A percentile compares a stretch with the other conserved stretches of the same genome.
phyloP scores from a whole-genome alignment of 2,113 vertebrate genomes.

The Ivindomyrus marchei region DNA sequence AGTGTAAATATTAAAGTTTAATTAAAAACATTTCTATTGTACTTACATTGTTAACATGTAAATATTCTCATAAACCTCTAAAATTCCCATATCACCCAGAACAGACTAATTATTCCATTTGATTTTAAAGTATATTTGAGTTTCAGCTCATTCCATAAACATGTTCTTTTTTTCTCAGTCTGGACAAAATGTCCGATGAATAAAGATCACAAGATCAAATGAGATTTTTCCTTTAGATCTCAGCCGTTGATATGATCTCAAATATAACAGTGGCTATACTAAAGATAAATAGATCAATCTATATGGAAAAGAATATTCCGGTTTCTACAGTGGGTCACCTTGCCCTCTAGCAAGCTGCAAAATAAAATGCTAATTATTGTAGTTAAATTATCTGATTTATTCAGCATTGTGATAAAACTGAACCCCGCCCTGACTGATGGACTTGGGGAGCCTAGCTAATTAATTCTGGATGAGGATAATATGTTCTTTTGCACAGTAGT shows the following conservation, averaged over 20 bases:
- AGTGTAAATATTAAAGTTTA: background rate
- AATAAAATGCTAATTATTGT: slow-evolving; percentile 15
- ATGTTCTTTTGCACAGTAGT: background rate
- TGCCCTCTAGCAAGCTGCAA: background rate
- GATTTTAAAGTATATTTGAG: background rate
- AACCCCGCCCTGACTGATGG: slow-evolving; percentile 1
- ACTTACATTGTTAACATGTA: background rate
- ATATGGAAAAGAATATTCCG: background rate
- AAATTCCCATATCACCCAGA: background rate
- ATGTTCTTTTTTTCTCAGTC: background rate
- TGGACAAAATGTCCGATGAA: background rate
- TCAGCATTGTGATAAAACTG: slow-evolving; percentile 14
- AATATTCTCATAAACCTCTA: background rate
- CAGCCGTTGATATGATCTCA: background rate
- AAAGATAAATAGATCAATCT: background rate
- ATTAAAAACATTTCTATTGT: background rate
- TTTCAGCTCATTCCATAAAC: background rate
- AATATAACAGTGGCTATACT: background rate
- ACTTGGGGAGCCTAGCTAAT: slow-evolving; percentile 13
- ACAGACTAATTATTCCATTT: background rate
- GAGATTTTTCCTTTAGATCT: background rate
- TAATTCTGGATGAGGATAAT: slow-evolving; percentile 16
- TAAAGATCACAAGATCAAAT: background rate
- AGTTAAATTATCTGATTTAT: slow-evolving; percentile 10
- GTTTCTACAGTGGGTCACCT: background rate